Base-by-base conservation (phyloP, 2,888 invertebrate species). In the Agriopis marginaria region DNA sequence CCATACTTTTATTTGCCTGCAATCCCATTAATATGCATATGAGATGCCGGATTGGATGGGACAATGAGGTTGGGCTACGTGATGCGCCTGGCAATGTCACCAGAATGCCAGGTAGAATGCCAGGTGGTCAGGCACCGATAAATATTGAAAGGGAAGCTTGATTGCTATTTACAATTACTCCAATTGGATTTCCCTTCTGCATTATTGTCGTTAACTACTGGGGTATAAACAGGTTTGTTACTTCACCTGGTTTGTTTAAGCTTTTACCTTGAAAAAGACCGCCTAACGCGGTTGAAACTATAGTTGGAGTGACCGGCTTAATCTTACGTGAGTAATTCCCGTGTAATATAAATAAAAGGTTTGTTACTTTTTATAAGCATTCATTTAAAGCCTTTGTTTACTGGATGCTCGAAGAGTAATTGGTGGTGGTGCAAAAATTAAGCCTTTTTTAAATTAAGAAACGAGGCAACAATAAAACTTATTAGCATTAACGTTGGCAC, bases 11-110 rank as follows among this genome's bases (percentile, higher is more conserved):
- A 80, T 83, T 80, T 79, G 72, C 69, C 74, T 74, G 72, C 74
- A 75, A 63, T 51, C 62, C 64, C 66, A 81, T 84, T 82, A 82
- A 82, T 79, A 84, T 84, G 82, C 81, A 82, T 77, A 76, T 74
- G 68, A 72, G 66, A 73, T 61, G 58, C 70, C 50, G 74, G 73
- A 78, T 77, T 78, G 76, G 74, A 68, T 70, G 75, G 78, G 72
- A 77, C 83, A 82, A 83, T 82, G 79, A 81, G 81, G 74, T 73
- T 59, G 66, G 58, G 62, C 71, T 76, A 85, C 84, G 84, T 85
- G 84, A 76, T 72, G 45, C 56, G 83, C 66, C 32, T 81, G 60
- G 56, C 66, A 75, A 81, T 69, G 65, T 44, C 51, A 14, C 23
- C 32, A 10, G 63, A 51, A 53, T 49, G 40, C 67, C 66, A 66